Conservation (phyloP, 2,113 vertebrate genomes). For the Dromiciops gliroides region DNA sequence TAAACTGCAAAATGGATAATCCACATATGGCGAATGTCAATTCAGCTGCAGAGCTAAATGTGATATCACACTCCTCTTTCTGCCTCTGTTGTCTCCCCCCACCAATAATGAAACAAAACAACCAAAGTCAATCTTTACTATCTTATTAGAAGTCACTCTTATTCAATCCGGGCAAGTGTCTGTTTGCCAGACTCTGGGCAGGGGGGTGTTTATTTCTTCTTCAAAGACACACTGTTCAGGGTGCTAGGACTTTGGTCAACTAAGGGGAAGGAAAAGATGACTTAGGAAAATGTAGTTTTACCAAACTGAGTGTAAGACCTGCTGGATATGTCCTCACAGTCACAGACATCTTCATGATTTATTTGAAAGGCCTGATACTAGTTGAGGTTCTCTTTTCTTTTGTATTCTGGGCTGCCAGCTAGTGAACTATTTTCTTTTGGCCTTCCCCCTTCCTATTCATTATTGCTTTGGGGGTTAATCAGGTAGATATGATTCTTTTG, state of each 20-base stretch:
- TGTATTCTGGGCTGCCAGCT: not conserved
- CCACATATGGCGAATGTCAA: not conserved
- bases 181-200: not conserved
- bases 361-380: not conserved
- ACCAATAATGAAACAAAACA: not conserved
- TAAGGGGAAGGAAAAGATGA: not conserved
- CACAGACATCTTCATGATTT: not conserved
- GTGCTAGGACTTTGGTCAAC: not conserved
- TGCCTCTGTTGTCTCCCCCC: fast-evolving
- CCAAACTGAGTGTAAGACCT: not conserved
- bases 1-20: not conserved
- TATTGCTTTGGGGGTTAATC: not conserved
- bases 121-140: not conserved
- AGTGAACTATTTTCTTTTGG: not conserved
- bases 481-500: not conserved
- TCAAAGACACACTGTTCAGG: not conserved
- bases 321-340: not conserved
- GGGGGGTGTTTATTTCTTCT: not conserved
- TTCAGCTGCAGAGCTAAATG: not conserved
- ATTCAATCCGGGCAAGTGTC: not conserved
- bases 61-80: not conserved
- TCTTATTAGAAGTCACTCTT: not conserved
- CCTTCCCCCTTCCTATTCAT: not conserved
- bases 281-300: not conserved
- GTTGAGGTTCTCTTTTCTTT: not conserved